Percentiles rank a stretch among this genome's conserved stretches.
These are phyloP conservation scores for Campylorhamphus procurvoides DNA, from an alignment of 2,113 vertebrate genomes.

Conservation along the genomic window DNA sequence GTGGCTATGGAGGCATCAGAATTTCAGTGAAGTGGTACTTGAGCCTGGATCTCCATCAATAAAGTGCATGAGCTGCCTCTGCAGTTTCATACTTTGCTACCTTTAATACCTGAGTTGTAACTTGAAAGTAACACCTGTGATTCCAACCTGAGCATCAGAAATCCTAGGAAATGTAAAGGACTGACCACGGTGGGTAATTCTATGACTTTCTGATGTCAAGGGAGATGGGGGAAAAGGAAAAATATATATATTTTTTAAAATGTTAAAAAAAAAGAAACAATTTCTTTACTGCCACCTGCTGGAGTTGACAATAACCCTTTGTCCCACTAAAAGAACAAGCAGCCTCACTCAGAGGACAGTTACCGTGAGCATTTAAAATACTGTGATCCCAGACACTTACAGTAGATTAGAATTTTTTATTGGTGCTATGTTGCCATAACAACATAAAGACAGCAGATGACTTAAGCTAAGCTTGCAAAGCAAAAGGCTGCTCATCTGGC, in stretches of 20 bases:
- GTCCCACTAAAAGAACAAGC: constrained; percentile 45
- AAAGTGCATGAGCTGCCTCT: not conserved
- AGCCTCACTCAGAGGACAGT: constrained; percentile 73
- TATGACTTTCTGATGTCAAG: not conserved
- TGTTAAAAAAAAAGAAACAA: not conserved
- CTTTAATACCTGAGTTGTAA: not conserved
- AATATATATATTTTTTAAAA: not conserved
- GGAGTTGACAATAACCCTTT: constrained; percentile 68
- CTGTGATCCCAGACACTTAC: constrained; percentile 80
- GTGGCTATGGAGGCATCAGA: not conserved
- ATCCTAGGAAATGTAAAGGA: not conserved
- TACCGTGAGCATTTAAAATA: constrained; percentile 78
- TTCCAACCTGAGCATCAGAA: not conserved
- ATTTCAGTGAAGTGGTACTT: not conserved
- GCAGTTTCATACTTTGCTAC: not conserved
- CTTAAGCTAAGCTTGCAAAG: constrained; percentile 84
- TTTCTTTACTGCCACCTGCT: constrained; percentile 80
- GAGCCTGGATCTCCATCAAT: not conserved
- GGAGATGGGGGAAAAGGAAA: not conserved
- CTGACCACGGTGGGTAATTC: not conserved
- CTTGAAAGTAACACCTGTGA: not conserved
- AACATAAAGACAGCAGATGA: constrained; percentile 84
- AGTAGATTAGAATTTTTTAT: constrained; percentile 87
- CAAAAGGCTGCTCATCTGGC: constrained; percentile 87
- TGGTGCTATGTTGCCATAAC: constrained; percentile 85